These are phyloP conservation scores for Cyprinodon tularosa DNA, from an alignment of 2,113 vertebrate species.

Conservation along the genomic window DNA sequence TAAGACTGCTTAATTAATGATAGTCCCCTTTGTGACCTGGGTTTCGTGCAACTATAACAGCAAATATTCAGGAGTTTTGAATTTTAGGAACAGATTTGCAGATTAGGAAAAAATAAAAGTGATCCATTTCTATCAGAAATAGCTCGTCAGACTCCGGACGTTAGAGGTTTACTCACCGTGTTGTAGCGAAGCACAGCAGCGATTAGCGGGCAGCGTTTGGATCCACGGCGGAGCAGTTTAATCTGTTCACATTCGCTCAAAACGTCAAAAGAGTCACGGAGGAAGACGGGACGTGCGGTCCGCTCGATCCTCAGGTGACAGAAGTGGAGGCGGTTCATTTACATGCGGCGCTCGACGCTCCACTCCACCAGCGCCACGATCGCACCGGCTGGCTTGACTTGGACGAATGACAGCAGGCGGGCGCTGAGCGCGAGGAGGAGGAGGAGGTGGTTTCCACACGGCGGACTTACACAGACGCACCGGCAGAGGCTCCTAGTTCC, in stretches of 20 bases:
- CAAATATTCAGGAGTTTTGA: neutral
- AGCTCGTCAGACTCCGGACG: slow-evolving; percentile 13
- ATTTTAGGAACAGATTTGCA: neutral
- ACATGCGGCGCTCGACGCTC: slow-evolving; percentile 69
- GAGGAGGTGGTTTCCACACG: slow-evolving; percentile 77
- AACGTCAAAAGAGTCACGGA: neutral
- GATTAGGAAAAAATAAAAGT: too few relatives aligned
- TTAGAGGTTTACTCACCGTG: slow-evolving; percentile 69
- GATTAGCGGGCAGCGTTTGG: slow-evolving; percentile 17
- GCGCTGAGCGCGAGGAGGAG: slow-evolving; percentile 36
- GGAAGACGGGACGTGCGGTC: slow-evolving; percentile 11
- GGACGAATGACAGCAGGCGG: slow-evolving; percentile 76
- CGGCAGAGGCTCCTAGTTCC: slow-evolving; percentile 6
- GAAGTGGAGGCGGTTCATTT: slow-evolving; percentile 57
- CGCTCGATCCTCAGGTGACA: slow-evolving; percentile 54
- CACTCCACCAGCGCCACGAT: slow-evolving; percentile 77
- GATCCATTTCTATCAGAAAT: too few relatives aligned
- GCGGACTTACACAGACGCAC: slow-evolving; percentile 61
- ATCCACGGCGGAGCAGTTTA: slow-evolving; percentile 46
- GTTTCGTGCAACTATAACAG: neutral
- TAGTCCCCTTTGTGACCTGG: slow-evolving; percentile 41
- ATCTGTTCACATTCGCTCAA: neutral
- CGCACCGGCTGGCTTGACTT: slow-evolving; percentile 64
- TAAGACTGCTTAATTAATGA: slow-evolving; percentile 48
- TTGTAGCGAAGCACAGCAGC: slow-evolving; percentile 38